phyloP scores from a whole-genome alignment of 2,888 invertebrate genomes.

The Deilephila elpenor region DNA sequence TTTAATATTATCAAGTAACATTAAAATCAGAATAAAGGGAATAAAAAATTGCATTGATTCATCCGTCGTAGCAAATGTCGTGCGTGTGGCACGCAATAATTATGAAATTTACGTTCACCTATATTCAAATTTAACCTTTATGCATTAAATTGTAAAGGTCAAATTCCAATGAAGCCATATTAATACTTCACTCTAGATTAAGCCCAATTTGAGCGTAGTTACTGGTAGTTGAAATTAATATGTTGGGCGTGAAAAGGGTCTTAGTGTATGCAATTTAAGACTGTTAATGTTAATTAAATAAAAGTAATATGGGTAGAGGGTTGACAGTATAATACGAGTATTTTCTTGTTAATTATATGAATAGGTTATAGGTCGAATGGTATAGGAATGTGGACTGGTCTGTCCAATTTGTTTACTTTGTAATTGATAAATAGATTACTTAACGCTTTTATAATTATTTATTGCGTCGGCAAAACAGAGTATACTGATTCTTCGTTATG shows the following conservation, averaged over 20 bases:
- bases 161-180: not conserved
- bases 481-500: too few species aligned
- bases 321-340: not conserved
- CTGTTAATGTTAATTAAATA: slow-evolving; percentile 19
- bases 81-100: slow-evolving; percentile 65
- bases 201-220: not conserved
- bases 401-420: too few species aligned
- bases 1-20: not conserved
- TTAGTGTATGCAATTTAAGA: too few species aligned
- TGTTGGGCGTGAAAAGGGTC: slow-evolving; percentile 11
- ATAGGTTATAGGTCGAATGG: not conserved
- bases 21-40: not conserved
- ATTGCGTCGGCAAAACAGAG: too few species aligned
- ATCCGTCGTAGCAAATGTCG: slow-evolving; percentile 40
- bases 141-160: not conserved
- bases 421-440: too few species aligned
- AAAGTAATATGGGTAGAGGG: slow-evolving; percentile 9
- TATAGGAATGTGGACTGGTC: not conserved
- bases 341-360: not conserved
- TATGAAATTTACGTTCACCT: slow-evolving; percentile 28
- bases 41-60: slow-evolving; percentile 51
- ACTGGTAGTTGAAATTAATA: slow-evolving; percentile 22
- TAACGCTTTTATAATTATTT: too few species aligned
- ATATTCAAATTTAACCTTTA: not conserved
- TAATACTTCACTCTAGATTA: not conserved